Evolutionary conservation across 2,888 invertebrate genomes (phyloP), one percentile per base, ranked within the genome.

Genomic region (Rhopalosiphum nymphaeae): DNA sequence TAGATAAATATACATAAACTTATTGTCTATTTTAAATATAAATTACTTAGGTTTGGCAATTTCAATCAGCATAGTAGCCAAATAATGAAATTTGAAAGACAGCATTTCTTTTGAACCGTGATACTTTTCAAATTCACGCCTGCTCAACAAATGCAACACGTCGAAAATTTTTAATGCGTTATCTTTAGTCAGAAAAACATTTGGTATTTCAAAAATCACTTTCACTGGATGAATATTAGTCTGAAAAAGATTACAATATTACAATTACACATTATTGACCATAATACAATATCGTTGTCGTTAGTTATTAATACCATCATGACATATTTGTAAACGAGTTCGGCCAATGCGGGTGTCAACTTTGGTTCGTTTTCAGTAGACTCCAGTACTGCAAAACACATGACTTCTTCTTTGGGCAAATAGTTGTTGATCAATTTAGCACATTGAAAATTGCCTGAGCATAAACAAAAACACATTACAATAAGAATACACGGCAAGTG

Each of bases 381-480:
- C 95, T 97, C 97, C 36, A 97, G 96, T 95, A 96, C 96, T 90
- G 98, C 97, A 96, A 97, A 99, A 96, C 98, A 98, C 95, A 98
- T 98, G 89, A 99, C 96, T 95, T 98, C 98, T 95, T 97, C 97
- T 95, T 97, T 97, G 44, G 98, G 97, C 95, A 99, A 97, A 96
- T 98, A 99, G 96, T 99, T 99, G 96, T 99, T 99, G 95, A 99
- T 99, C 0, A 98, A 97, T 16, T 98, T 97, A 1, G 99, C 99
- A 95, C 98, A 98, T 95, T 97, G 97, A 95, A 99, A 99, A 96
- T 99, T 98, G 5, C 99, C 96, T 96, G 94, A 89, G 95, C 95
- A 88, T 53, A 86, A 78, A 78, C 36, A 78, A 9, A 61, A 61
- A 49, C n/a, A 26, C 89, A 78, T 9, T n/a, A 9, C 26, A 91